Percentiles rank a stretch among this genome's conserved stretches.
phyloP scores from a whole-genome alignment of 2,113 vertebrate species.

The Hirundichthys speculiger region DNA sequence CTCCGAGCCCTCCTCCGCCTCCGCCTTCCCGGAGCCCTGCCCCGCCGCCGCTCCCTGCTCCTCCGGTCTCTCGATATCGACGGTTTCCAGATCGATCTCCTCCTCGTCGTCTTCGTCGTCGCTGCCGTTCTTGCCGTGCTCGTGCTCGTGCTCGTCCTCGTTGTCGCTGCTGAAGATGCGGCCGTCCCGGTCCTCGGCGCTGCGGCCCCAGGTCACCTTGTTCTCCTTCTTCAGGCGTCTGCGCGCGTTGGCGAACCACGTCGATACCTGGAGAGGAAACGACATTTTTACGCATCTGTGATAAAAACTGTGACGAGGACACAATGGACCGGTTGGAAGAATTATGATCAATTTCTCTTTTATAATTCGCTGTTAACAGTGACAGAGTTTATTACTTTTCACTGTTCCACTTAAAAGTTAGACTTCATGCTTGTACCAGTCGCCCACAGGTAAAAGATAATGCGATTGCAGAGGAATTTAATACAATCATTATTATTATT shows the following conservation, averaged over 20 bases:
- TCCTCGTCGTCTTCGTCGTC: constrained; percentile 93
- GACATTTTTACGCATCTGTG: too few species aligned
- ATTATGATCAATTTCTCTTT: too few species aligned
- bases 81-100: constrained; percentile 97
- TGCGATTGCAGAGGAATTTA: too few species aligned
- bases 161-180: constrained; percentile 95
- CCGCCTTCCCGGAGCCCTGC: constrained; percentile 69
- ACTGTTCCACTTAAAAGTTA: too few species aligned
- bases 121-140: constrained; percentile 82
- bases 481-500: too few species aligned
- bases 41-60: constrained; percentile 87
- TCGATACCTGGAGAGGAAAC: constrained; percentile 83
- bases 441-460: too few species aligned
- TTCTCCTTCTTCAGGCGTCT: constrained; percentile 95
- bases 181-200: constrained; percentile 92
- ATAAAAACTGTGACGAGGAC: too few species aligned
- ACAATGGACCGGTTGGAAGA: too few species aligned
- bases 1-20: constrained; percentile 82
- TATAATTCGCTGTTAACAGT: too few species aligned
- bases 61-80: constrained; percentile 95
- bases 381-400: too few species aligned
- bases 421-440: too few species aligned
- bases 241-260: constrained; percentile 94
- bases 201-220: constrained; percentile 97
- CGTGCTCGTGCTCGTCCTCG: constrained; percentile 89